Conservation (phyloP, 2,797 vertebrate species). For the Anabacerthia variegaticeps region DNA sequence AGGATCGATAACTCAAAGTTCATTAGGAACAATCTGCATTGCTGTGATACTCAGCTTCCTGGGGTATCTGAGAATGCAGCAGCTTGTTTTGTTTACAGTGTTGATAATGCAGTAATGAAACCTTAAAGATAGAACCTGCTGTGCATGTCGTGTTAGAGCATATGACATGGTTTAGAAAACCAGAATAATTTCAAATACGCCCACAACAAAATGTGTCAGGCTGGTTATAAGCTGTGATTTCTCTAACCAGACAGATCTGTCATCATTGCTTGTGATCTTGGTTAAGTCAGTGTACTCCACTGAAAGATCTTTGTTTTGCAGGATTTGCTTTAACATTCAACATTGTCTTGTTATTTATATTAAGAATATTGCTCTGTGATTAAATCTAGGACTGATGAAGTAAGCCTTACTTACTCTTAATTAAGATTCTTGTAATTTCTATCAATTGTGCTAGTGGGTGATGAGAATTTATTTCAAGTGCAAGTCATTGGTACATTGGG, state of each 20-base stretch:
- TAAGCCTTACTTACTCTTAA: neutral
- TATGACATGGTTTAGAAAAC: neutral
- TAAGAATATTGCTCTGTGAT: neutral
- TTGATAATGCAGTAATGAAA: neutral
- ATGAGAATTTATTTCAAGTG: neutral
- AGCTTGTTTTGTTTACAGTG: neutral
- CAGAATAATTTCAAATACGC: neutral
- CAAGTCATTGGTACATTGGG: neutral
- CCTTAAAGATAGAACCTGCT: neutral
- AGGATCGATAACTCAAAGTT: neutral
- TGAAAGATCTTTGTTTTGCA: neutral
- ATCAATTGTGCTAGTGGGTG: neutral
- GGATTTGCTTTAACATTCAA: neutral
- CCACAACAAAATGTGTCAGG: neutral
- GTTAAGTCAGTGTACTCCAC: neutral
- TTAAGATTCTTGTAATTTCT: neutral
- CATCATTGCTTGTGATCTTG: neutral
- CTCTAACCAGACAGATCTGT: neutral
- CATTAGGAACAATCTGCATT: neutral
- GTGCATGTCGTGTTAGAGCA: neutral
- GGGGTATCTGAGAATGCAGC: neutral
- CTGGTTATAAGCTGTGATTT: neutral
- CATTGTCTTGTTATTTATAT: neutral
- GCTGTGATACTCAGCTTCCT: neutral
- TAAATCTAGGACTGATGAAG: neutral